phyloP scores from a whole-genome alignment of 2,113 vertebrate species.

The Lamprotornis superbus region DNA sequence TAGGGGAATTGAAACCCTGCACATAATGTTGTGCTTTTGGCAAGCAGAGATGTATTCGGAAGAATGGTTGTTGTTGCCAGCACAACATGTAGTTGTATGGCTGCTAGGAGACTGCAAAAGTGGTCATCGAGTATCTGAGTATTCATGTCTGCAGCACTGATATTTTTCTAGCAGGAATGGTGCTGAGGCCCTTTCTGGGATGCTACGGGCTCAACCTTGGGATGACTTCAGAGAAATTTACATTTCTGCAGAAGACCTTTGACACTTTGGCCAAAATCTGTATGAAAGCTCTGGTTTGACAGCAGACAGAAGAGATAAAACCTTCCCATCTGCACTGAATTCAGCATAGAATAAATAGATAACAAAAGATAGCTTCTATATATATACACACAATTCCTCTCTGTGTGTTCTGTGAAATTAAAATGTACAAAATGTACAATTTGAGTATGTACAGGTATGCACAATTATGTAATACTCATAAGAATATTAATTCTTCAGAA shows the following conservation, averaged over 20 bases:
- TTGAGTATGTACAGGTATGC: too few relatives aligned
- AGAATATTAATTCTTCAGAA: background rate
- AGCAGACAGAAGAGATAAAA: background rate
- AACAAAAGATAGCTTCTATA: background rate
- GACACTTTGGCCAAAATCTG: background rate
- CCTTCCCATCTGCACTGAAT: background rate
- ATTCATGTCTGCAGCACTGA: background rate
- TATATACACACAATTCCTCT: background rate
- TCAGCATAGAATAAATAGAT: background rate
- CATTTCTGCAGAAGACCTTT: background rate
- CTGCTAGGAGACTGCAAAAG: background rate
- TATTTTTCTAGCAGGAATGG: background rate
- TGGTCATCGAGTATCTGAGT: background rate
- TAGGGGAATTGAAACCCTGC: background rate
- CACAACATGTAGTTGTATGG: accelerated
- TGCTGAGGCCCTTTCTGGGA: background rate
- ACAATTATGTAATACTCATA: background rate
- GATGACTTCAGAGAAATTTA: background rate
- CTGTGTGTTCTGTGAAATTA: background rate
- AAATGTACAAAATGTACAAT: background rate
- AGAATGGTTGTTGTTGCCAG: background rate
- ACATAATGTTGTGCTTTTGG: accelerated
- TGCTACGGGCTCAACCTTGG: background rate
- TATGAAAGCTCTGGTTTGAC: background rate
- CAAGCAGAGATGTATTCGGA: background rate